These are phyloP conservation scores for Characodon lateralis DNA, from an alignment of 2,797 vertebrate genomes.

Conservation along the genomic window DNA sequence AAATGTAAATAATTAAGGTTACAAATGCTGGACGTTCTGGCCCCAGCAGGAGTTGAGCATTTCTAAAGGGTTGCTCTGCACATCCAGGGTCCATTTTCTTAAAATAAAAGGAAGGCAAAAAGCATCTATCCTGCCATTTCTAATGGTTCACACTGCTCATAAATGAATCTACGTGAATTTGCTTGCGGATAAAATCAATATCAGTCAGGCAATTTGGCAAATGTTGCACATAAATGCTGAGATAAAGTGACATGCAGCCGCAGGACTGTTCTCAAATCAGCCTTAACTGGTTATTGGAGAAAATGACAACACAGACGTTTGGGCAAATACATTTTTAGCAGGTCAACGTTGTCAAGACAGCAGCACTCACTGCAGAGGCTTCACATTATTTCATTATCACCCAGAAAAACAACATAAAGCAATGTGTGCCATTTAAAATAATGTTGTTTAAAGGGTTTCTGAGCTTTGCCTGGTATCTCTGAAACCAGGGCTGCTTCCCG, in stretches of 20 bases:
- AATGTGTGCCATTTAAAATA: conserved; percentile 58
- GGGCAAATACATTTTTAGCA: conserved; percentile 46
- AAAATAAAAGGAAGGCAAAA: not conserved
- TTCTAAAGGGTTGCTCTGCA: not conserved
- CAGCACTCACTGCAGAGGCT: conserved; percentile 48
- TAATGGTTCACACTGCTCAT: conserved; percentile 9
- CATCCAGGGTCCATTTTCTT: not conserved
- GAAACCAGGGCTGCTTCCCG: conserved; percentile 30
- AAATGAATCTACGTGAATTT: not conserved
- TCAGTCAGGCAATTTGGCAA: not conserved
- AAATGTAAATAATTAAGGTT: conserved; percentile 28
- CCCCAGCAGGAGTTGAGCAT: not conserved
- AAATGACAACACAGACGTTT: conserved; percentile 46
- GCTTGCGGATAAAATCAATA: conserved; percentile 14
- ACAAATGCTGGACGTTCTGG: conserved; percentile 6
- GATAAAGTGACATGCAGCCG: conserved; percentile 35
- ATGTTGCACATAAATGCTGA: not conserved
- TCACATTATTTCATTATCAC: conserved; percentile 48
- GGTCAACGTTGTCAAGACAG: conserved; percentile 55
- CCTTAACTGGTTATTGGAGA: conserved; percentile 11
- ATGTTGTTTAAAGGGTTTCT: conserved; percentile 58
- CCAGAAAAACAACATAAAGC: conserved; percentile 33
- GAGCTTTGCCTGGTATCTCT: conserved; percentile 23
- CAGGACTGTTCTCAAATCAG: conserved; percentile 30
- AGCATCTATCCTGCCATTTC: not conserved